Percentiles rank a stretch among this genome's conserved stretches.
phyloP scores from a whole-genome alignment of 1,140 invertebrate genomes.

The Pinna nobilis region DNA sequence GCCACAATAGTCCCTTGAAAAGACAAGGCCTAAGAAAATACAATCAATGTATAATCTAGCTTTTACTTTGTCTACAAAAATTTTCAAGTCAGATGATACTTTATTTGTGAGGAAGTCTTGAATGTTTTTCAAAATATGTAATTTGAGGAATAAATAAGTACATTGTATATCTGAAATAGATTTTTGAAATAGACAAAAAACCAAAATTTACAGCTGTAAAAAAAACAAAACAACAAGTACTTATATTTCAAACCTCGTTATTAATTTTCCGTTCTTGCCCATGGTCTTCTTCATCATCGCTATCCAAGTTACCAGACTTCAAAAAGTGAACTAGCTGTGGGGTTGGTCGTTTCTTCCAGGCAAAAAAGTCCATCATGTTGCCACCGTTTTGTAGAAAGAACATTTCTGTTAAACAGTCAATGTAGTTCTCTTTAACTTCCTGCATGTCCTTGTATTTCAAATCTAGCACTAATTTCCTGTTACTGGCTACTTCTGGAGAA shows the following conservation, averaged over 20 bases:
- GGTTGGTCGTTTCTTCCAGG: slow-evolving; percentile 87
- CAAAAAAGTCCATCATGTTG: slow-evolving; percentile 89
- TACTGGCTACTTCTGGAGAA: slow-evolving; percentile 62
- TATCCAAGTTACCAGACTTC: slow-evolving; percentile 84
- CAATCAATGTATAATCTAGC: no score
- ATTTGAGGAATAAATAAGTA: no score
- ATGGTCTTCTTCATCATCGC: slow-evolving; percentile 79
- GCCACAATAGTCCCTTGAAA: no score
- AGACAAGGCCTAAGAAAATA: no score
- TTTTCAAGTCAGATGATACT: no score
- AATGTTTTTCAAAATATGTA: no score
- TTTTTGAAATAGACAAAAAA: background rate
- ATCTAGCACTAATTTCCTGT: slow-evolving; percentile 65
- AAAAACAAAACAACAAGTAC: slow-evolving; percentile 15
- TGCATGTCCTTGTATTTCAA: slow-evolving; percentile 62
- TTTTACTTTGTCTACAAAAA: no score
- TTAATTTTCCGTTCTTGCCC: slow-evolving; percentile 62
- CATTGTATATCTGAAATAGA: no score
- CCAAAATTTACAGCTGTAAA: background rate
- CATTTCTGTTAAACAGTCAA: slow-evolving; percentile 87
- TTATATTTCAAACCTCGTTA: slow-evolving; percentile 65
- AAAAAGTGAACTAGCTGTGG: slow-evolving; percentile 85
- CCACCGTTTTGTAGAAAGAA: slow-evolving; percentile 90
- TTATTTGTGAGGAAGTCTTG: no score
- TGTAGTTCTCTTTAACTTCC: slow-evolving; percentile 79